Evolutionary conservation across 2,113 vertebrate species (phyloP).

Genomic region (Ochotona curzoniae): DNA sequence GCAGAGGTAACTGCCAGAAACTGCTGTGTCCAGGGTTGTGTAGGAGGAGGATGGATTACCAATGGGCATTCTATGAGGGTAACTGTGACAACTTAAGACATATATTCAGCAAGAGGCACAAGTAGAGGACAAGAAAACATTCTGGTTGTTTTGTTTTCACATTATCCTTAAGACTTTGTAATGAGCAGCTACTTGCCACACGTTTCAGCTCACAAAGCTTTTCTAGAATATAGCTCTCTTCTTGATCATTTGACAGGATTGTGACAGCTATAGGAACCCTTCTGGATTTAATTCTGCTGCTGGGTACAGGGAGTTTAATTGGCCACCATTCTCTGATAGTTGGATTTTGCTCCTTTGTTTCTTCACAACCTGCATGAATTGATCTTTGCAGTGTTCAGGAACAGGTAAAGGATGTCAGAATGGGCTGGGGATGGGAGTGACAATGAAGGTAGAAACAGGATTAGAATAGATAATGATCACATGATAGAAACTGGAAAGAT

Average conservation of each 20-base stretch:
- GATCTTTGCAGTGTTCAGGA: not conserved
- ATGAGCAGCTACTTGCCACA: not conserved
- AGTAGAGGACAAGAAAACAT: not conserved
- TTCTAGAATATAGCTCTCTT: not conserved
- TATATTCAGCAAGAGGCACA: not conserved
- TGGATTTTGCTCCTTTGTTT: not conserved
- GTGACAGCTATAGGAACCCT: not conserved
- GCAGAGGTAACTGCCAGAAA: constrained; percentile 50
- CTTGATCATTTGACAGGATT: not conserved
- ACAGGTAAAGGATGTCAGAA: not conserved
- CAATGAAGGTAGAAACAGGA: too few species aligned
- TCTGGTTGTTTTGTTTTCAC: not conserved
- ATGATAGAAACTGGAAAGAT: not conserved
- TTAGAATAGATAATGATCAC: not conserved
- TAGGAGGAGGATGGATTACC: not conserved
- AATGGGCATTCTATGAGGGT: not conserved
- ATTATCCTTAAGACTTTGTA: not conserved
- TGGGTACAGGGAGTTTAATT: not conserved
- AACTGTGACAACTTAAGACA: not conserved
- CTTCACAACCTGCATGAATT: not conserved
- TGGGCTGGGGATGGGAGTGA: not conserved
- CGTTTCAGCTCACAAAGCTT: not conserved
- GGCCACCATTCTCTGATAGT: not conserved
- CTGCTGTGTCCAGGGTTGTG: not conserved
- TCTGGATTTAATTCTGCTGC: not conserved